Conservation (phyloP, 92 coral and sea anemone genomes). For the Hydrozoanthus gracilis region DNA sequence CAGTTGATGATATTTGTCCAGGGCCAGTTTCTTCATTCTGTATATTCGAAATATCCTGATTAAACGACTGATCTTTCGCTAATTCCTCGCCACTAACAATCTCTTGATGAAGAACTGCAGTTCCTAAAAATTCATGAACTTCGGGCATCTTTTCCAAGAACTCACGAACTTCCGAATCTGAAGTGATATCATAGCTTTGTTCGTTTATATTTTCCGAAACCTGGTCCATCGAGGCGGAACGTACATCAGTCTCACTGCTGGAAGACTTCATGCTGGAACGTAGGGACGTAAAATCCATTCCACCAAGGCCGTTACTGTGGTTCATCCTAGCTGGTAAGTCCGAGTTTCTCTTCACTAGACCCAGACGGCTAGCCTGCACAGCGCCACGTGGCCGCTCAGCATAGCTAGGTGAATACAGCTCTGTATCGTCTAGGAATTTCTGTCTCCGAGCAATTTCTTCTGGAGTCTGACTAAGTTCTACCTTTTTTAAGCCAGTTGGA, state of each 20-base stretch:
- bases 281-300: slow-evolving; percentile 52
- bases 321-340: slow-evolving; percentile 82
- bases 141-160: slow-evolving; percentile 44
- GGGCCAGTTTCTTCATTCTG: slow-evolving; percentile 14
- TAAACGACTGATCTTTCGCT: slow-evolving; percentile 31
- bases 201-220: slow-evolving; percentile 19
- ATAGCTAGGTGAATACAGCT: slow-evolving; percentile 16
- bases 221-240: slow-evolving; percentile 1
- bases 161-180: slow-evolving; percentile 8
- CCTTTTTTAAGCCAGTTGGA: not conserved
- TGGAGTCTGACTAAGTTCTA: slow-evolving; percentile 34
- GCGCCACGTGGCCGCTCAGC: slow-evolving; percentile 53
- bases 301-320: slow-evolving; percentile 32
- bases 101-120: slow-evolving; percentile 3
- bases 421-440: slow-evolving; percentile 43
- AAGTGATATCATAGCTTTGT: not conserved
- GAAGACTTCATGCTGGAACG: slow-evolving; percentile 56
- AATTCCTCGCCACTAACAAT: slow-evolving; percentile 27
- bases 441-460: slow-evolving; percentile 41
- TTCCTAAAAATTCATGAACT: slow-evolving; percentile 22
- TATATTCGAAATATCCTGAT: slow-evolving; percentile 6
- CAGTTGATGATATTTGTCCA: not conserved
- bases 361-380: slow-evolving; percentile 64
- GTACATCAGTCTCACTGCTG: slow-evolving; percentile 61
- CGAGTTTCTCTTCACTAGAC: slow-evolving; percentile 78